These are phyloP conservation scores for human DNA, from an alignment of 2,113 vertebrate genomes.

Conservation along the genomic window GRCh38 chr6:75645501-75646000, in stretches of 20 bases:
- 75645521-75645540: no score
- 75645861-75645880: background rate
- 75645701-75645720: background rate
- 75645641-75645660: background rate
- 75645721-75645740: conserved; percentile 5
- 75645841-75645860: background rate
- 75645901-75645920: background rate
- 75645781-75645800: background rate
- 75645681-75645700: background rate
- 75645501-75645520: no score
- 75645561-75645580: no score
- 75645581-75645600: no score
- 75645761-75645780: conserved; percentile 7
- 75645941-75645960: background rate
- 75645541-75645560: no score
- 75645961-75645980: background rate
- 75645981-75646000: background rate
- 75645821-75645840: background rate
- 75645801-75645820: background rate
- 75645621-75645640: no score
- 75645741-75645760: background rate
- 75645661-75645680: background rate
- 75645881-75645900: background rate
- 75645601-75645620: no score
- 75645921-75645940: background rate